Base-by-base conservation (phyloP, 2,797 vertebrate species). In the Smutsia temminckii region DNA sequence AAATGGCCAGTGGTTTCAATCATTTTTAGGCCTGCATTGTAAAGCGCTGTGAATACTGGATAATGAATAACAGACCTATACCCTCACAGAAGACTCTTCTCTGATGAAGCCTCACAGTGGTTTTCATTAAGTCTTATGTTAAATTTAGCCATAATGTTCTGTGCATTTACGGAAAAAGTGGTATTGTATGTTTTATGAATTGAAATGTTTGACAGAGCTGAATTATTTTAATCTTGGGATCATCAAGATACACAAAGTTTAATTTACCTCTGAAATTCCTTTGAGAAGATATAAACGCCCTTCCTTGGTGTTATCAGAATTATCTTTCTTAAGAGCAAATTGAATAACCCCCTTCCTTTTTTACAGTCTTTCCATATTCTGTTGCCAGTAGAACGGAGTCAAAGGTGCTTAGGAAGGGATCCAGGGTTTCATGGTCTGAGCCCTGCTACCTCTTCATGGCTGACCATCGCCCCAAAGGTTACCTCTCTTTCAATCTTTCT, bases 71-170 rank as follows among this genome's bases (percentile, higher is more conserved):
- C 74, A 97, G 94, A 72, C 71, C 4, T 42, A 5, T 1, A 13
- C 14, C 37, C 55, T 72, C 11, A 66, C 32, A 46, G 55, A 90
- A 75, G 49, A 61, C 64, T 91, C 64, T 89, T 89, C 64, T 88
- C 42, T 68, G 83, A 77, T 94, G 79, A 92, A 91, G 42, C 4
- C n/a, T 80, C 57, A 25, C 49, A 61, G 40, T 89, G 93, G 69
- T 89, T 97, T 96, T 93, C 63, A 89, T 95, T 93, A 78, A 71
- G 63, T 66, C 63, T 72, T 88, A 63, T 93, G 91, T 91, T 91
- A 84, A 79, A 77, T 72, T 83, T 94, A 95, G 83, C 80, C 46
- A 14, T 55, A 77, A 77, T 55, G 29, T 85, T 57, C 37, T 80
- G 27, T 90, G 32, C 59, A 66, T 93, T 89, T 95, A 96, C 34